A percentile compares a stretch with the other conserved stretches of the same genome.
These are phyloP conservation scores for Drosophila bunnanda DNA, from an alignment of 2,888 invertebrate genomes.

Conservation along the genomic window DNA sequence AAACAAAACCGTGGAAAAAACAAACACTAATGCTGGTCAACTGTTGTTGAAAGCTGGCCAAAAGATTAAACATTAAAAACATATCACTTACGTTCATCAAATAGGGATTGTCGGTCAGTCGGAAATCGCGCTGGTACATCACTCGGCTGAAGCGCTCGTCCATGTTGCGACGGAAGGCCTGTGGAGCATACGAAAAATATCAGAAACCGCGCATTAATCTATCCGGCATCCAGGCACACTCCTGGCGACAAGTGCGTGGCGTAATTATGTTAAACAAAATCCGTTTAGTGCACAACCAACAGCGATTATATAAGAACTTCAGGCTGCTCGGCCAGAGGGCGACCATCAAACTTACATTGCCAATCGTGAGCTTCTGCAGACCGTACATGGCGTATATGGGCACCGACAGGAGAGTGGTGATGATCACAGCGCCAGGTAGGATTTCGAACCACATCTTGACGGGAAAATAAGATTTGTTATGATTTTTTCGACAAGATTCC, in stretches of 20 bases:
- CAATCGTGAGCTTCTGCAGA: conserved; percentile 87
- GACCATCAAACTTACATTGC: conserved; percentile 87
- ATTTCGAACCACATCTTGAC: conserved; percentile 90
- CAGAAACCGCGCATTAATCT: conserved; percentile 5
- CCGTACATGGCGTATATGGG: conserved; percentile 88
- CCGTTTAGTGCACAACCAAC: conserved; percentile 55
- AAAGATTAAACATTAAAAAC: conserved; percentile 3
- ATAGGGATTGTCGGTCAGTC: conserved; percentile 88
- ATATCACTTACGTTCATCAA: conserved; percentile 86
- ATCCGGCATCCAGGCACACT: background rate
- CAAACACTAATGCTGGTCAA: conserved; percentile 1
- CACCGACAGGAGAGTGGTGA: conserved; percentile 86
- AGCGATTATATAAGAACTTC: conserved; percentile 82
- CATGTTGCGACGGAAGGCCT: conserved; percentile 87
- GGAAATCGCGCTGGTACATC: conserved; percentile 87
- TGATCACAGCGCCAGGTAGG: conserved; percentile 87
- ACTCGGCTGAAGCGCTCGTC: conserved; percentile 86
- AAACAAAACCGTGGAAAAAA: conserved; percentile 3
- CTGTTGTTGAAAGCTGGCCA: conserved; percentile 9
- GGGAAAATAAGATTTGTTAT: conserved; percentile 30
- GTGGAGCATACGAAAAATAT: conserved; percentile 27
- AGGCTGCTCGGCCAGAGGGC: conserved; percentile 34
- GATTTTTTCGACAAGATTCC: conserved; percentile 30
- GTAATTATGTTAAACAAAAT: conserved; percentile 68
- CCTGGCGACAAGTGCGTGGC: background rate